A percentile compares a stretch with the other conserved stretches of the same genome.
These are phyloP conservation scores for Eospalax fontanierii DNA, from an alignment of 2,797 vertebrate species.

Conservation along the genomic window DNA sequence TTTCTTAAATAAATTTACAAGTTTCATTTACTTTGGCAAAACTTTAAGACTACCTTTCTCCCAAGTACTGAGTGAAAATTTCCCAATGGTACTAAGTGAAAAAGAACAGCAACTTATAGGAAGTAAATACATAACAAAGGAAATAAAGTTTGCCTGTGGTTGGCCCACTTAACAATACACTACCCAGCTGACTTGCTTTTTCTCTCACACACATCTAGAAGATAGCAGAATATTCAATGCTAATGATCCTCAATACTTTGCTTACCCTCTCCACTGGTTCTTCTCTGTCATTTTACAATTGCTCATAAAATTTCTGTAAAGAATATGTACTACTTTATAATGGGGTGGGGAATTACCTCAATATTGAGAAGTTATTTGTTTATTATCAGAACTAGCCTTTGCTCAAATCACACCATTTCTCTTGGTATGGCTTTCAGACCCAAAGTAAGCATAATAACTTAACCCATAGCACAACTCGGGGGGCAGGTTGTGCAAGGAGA, in stretches of 20 bases:
- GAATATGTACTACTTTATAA: background rate
- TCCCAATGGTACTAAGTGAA: background rate
- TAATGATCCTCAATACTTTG: background rate
- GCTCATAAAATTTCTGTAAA: slow-evolving; percentile 21
- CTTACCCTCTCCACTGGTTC: background rate
- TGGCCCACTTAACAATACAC: background rate
- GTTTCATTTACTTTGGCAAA: slow-evolving; percentile 47
- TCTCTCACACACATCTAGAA: background rate
- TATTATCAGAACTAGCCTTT: background rate
- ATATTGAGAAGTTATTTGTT: background rate
- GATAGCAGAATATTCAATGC: background rate
- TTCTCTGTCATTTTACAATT: slow-evolving; percentile 19
- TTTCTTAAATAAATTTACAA: slow-evolving; percentile 19
- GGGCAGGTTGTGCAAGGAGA: background rate
- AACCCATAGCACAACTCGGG: background rate
- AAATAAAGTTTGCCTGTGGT: background rate
- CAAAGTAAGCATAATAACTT: background rate
- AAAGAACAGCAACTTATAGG: background rate
- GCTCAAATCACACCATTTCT: background rate
- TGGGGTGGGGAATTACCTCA: background rate
- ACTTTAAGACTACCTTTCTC: background rate
- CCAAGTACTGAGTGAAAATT: background rate
- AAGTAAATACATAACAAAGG: background rate
- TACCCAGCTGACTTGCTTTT: background rate
- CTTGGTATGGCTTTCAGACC: background rate